Evolutionary conservation across 2,113 vertebrate genomes (phyloP).

Genomic region (Mungos mungo): DNA sequence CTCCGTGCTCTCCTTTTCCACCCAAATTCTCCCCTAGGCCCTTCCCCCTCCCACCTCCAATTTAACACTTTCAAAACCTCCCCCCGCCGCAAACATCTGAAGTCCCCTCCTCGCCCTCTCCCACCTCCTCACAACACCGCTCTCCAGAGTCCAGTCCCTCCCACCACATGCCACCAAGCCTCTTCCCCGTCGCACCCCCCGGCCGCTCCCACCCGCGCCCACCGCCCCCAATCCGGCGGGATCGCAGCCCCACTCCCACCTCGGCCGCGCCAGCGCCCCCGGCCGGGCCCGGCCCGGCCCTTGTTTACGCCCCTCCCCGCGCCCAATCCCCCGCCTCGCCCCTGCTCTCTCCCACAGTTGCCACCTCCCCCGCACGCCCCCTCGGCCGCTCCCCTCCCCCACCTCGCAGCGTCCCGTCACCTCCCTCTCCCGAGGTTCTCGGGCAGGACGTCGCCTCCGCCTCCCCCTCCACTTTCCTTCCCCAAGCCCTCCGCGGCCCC

Average conservation of each 20-base stretch:
- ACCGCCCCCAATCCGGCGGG: not conserved
- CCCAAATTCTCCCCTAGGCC: conserved; percentile 50
- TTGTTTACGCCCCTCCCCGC: conserved; percentile 62
- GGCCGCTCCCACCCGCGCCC: not conserved
- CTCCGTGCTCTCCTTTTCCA: not conserved
- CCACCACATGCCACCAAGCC: conserved; percentile 44
- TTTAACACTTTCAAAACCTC: conserved; percentile 58
- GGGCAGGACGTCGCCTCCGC: conserved; percentile 42
- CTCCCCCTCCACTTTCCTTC: conserved; percentile 66
- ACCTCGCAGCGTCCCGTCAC: conserved; percentile 49
- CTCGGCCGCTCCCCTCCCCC: conserved; percentile 12
- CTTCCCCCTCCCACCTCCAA: conserved; percentile 60
- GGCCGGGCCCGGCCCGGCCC: conserved; percentile 55
- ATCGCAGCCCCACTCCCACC: conserved; percentile 20
- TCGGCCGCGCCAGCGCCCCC: conserved; percentile 47
- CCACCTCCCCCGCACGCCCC: conserved; percentile 66
- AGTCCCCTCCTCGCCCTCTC: not conserved
- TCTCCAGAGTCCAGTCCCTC: not conserved
- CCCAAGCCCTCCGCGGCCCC: conserved; percentile 55
- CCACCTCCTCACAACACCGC: not conserved
- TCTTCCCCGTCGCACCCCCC: not conserved
- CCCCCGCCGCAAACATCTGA: not conserved
- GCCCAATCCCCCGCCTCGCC: conserved; percentile 2
- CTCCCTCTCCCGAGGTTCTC: conserved; percentile 44
- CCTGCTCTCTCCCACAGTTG: conserved; percentile 52